phyloP scores from a whole-genome alignment of 2,888 invertebrate species.

The Synergus japonicus region DNA sequence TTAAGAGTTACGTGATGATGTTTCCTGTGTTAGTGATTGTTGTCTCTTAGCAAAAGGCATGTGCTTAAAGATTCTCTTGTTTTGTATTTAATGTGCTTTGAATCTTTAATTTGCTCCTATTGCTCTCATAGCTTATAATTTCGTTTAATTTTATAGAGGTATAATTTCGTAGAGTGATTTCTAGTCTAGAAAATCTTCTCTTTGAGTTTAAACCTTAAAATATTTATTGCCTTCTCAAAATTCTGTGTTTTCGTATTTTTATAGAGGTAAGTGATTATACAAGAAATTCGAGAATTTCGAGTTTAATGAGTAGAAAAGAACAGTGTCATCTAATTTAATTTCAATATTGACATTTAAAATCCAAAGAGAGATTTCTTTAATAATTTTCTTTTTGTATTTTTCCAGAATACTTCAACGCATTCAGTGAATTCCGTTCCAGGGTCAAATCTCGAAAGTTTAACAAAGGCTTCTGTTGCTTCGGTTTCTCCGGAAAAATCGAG shows the following conservation, averaged over 20 bases:
- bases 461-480: constrained; percentile 57
- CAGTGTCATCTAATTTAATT: no score
- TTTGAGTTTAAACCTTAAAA: neutral
- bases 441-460: constrained; percentile 51
- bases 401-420: constrained; percentile 57
- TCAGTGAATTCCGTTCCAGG: constrained; percentile 49
- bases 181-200: neutral
- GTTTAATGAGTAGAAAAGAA: neutral
- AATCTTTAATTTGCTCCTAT: constrained; percentile 23
- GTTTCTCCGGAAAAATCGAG: constrained; percentile 53
- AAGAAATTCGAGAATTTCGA: neutral
- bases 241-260: neutral
- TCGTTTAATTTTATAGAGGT: constrained; percentile 27
- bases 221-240: neutral
- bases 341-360: neutral
- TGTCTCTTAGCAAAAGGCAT: constrained; percentile 25
- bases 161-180: neutral
- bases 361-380: neutral
- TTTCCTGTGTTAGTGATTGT: constrained; percentile 9
- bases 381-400: constrained; percentile 42
- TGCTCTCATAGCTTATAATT: constrained; percentile 2
- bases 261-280: constrained; percentile 33
- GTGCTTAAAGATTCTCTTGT: constrained; percentile 16
- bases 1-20: neutral
- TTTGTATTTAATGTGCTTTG: constrained; percentile 24